Evolutionary conservation across 1,140 invertebrate genomes (phyloP).

Genomic region (Planococcus citri): DNA sequence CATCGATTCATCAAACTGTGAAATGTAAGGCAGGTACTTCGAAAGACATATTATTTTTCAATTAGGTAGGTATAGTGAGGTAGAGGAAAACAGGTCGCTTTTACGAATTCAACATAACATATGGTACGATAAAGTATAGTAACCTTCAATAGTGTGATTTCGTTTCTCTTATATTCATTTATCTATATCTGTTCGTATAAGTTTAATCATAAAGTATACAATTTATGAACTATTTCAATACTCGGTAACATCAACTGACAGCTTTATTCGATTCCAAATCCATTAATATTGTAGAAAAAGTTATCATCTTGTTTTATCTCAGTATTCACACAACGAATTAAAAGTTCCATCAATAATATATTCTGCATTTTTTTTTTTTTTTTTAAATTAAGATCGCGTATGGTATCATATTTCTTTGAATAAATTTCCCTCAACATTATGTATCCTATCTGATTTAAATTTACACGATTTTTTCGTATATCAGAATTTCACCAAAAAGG

Average conservation of each 20-base stretch:
- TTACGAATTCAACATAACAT: not conserved
- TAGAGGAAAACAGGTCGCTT: not conserved
- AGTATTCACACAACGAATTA: too few relatives aligned
- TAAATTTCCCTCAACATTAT: too few relatives aligned
- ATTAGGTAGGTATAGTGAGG: too few relatives aligned
- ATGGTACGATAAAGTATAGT: not conserved
- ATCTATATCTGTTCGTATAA: not conserved
- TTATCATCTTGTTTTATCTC: too few relatives aligned
- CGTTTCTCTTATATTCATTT: not conserved
- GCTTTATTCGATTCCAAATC: not conserved
- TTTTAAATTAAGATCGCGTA: too few relatives aligned
- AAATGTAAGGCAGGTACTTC: not conserved
- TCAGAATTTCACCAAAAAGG: too few relatives aligned
- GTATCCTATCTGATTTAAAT: too few relatives aligned
- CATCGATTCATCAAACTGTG: not conserved
- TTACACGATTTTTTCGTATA: too few relatives aligned
- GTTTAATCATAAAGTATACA: not conserved
- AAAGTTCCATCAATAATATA: too few relatives aligned
- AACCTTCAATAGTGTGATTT: not conserved
- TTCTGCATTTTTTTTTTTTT: too few relatives aligned
- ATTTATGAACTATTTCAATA: not conserved
- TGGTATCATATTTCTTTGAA: too few relatives aligned
- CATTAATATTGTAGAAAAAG: too few relatives aligned
- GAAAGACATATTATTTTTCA: not conserved
- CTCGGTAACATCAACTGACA: not conserved